Conservation (phyloP, 2,888 invertebrate species). For the Drosophila vallismaia region DNA sequence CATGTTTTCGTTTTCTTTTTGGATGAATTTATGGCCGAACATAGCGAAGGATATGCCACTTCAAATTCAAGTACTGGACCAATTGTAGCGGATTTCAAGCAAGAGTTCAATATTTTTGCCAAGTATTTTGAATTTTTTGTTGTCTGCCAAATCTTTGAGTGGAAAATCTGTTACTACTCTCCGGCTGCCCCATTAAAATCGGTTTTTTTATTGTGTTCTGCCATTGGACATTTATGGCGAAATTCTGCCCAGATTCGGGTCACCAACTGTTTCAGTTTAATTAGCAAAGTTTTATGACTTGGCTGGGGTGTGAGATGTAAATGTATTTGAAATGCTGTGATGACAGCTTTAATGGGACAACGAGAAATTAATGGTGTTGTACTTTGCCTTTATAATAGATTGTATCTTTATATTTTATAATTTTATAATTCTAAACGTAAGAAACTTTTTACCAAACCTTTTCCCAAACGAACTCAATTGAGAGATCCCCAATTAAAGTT, state of each 20-base stretch:
- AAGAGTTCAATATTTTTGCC: constrained; percentile 16
- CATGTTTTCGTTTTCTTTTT: constrained; percentile 8
- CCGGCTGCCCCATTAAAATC: constrained; percentile 32
- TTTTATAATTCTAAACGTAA: constrained; percentile 28
- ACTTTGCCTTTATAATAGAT: background rate
- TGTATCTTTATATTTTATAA: too few species aligned
- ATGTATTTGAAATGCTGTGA: constrained; percentile 23
- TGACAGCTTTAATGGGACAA: constrained; percentile 42
- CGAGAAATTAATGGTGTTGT: constrained; percentile 23
- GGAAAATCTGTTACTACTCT: constrained; percentile 18
- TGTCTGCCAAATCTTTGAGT: constrained; percentile 25
- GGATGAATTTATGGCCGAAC: background rate
- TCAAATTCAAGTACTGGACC: constrained; percentile 5
- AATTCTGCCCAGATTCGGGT: constrained; percentile 39
- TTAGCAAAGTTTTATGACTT: constrained; percentile 59
- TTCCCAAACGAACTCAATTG: constrained; percentile 7
- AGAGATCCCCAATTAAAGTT: constrained; percentile 23
- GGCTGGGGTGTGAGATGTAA: constrained; percentile 17
- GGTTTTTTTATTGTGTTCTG: constrained; percentile 38
- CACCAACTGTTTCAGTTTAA: constrained; percentile 47
- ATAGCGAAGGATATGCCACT: constrained; percentile 10
- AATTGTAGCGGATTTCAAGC: constrained; percentile 19
- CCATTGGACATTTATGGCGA: constrained; percentile 17
- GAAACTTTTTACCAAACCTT: constrained; percentile 29
- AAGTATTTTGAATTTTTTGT: background rate